A percentile compares a stretch with the other conserved stretches of the same genome.
phyloP scores from a whole-genome alignment of 2,113 vertebrate species.

The Tapirus terrestris region DNA sequence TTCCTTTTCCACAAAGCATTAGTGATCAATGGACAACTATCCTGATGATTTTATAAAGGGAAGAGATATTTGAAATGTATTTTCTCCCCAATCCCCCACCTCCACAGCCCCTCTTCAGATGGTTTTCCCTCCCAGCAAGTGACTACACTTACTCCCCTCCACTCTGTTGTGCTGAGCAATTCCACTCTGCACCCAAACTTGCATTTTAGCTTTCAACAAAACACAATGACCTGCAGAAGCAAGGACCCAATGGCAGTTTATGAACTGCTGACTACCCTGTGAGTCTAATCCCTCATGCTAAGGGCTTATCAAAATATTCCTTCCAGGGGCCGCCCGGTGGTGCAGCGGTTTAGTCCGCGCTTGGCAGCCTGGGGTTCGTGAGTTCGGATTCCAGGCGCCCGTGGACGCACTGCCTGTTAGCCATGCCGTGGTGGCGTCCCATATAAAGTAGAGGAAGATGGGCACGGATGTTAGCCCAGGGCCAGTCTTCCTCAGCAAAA shows the following conservation, averaged over 20 bases:
- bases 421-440: too few relatives aligned
- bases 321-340: too few relatives aligned
- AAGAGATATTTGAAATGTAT: background rate
- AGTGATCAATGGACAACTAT: background rate
- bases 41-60: background rate
- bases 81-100: background rate
- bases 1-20: background rate
- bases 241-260: background rate
- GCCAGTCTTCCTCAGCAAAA: too few relatives aligned
- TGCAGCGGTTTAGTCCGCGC: too few relatives aligned
- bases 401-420: too few relatives aligned
- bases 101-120: background rate
- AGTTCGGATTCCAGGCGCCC: too few relatives aligned
- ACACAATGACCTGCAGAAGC: background rate
- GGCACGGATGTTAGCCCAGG: too few relatives aligned
- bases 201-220: background rate
- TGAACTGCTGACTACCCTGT: background rate
- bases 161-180: background rate
- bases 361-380: too few relatives aligned
- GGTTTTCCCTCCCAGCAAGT: background rate
- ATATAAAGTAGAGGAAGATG: too few relatives aligned
- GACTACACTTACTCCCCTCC: fast-evolving
- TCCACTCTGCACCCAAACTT: background rate
- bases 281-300: background rate
- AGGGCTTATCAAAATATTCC: background rate